Evolutionary conservation across 2,888 invertebrate genomes (phyloP), one percentile per base, ranked within the genome.

Genomic region (Bugula neritina): DNA sequence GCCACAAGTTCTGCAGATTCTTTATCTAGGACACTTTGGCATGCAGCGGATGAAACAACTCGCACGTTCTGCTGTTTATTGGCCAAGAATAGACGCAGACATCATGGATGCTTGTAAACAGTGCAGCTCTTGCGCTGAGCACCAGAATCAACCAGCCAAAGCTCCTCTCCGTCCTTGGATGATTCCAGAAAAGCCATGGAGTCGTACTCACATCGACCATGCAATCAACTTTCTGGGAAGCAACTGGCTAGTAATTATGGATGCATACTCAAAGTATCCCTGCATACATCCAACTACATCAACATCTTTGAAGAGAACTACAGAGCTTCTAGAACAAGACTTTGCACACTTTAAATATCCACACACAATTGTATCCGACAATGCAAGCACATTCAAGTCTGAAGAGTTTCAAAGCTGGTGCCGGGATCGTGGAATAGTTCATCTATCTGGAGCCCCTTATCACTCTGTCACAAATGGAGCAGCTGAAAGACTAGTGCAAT

Each of bases 1-100:
- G 58, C 21, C 54, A 21, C 63, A 70, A 34, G 73, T 79, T n/a
- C 0, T 79, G 31, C 58, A 71, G 31, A 72, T 72, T 63, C 72
- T 78, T 1, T 77, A 79, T 73, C 57, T 71, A 2, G 75, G 76
- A n/a, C 79, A 80, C 72, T 77, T 76, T 5, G 79, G 80, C 0
- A 75, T 75, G 35, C 57, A 34, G 0, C 63, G 76, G 10, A 79
- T 79, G 75, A 79, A 80, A 55, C 43, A 31, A 2, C 69, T 79
- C 0, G 77, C 78, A 1, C 69, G 79, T 1, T 52, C 72, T 52
- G 71, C 73, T 35, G 43, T 74, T 5, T 74, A 55, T 57, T 74
- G 71, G 74, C 73, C 72, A 35, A 54, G 43, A 10, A 58, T 74
- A 21, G 74, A 75, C 52, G 29, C 21, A 13, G 72, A 76, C n/a